A percentile compares a stretch with the other conserved stretches of the same genome.
phyloP scores from a whole-genome alignment of 64 coral and sea anemone species.

The Stichodactyla helianthus region DNA sequence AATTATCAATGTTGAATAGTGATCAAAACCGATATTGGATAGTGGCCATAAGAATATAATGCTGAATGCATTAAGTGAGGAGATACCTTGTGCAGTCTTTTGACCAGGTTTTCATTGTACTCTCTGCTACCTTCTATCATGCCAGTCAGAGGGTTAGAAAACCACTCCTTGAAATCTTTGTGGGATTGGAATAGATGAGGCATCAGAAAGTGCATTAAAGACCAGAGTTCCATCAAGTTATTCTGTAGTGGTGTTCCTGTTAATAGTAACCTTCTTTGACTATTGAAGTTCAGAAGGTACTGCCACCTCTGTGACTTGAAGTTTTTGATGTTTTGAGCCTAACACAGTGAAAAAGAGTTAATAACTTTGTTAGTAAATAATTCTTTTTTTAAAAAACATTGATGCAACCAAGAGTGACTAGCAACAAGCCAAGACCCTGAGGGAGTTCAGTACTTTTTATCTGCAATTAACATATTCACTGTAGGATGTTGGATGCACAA shows the following conservation, averaged over 20 bases:
- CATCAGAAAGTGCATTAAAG: constrained; percentile 98
- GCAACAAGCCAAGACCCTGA: too few relatives aligned
- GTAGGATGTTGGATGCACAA: too few relatives aligned
- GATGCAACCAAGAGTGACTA: too few relatives aligned
- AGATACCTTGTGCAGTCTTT: constrained; percentile 89
- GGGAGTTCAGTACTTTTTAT: too few relatives aligned
- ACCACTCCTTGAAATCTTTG: constrained; percentile 99
- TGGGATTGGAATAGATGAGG: constrained; percentile 98
- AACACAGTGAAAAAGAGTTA: neutral
- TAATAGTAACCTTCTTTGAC: constrained; percentile 77
- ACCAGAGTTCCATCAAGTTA: constrained; percentile 98
- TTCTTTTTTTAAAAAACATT: too few relatives aligned
- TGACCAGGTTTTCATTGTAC: constrained; percentile 93
- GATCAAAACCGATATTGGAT: constrained; percentile 48
- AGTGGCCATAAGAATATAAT: neutral
- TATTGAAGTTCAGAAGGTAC: constrained; percentile 96
- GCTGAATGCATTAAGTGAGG: too few relatives aligned
- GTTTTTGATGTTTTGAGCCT: constrained; percentile 99
- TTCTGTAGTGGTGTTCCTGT: constrained; percentile 97
- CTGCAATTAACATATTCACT: too few relatives aligned
- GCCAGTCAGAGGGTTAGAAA: constrained; percentile 91
- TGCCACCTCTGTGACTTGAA: constrained; percentile 99
- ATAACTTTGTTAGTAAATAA: neutral
- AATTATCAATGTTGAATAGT: constrained; percentile 37
- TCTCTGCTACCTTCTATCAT: constrained; percentile 99